A percentile compares a stretch with the other conserved stretches of the same genome.
Conservation (phyloP, 2,113 vertebrate genomes). For the Melanostigma gelatinosum region DNA sequence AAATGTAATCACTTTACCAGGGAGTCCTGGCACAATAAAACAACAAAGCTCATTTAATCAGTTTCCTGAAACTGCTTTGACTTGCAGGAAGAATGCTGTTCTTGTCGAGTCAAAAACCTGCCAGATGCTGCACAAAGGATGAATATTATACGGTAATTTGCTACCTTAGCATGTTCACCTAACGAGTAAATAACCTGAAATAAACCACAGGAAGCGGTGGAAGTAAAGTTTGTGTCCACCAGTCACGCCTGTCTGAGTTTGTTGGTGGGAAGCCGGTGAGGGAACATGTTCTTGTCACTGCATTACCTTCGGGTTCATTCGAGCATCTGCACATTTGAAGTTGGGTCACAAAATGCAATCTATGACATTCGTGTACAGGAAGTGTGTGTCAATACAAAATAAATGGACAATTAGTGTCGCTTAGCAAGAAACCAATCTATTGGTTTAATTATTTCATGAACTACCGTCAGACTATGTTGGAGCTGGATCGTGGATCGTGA, state of each 20-base stretch:
- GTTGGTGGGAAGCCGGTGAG: background rate
- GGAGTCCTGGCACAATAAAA: background rate
- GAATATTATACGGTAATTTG: background rate
- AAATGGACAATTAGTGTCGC: no score
- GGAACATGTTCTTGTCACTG: background rate
- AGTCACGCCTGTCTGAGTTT: background rate
- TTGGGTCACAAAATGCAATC: no score
- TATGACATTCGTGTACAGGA: no score
- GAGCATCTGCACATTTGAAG: constrained; percentile 1
- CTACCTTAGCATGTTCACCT: background rate
- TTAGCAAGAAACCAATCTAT: no score
- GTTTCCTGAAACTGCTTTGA: background rate
- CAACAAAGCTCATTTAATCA: background rate
- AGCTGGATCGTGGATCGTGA: background rate
- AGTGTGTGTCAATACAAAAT: no score
- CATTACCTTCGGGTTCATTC: background rate
- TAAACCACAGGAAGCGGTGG: background rate
- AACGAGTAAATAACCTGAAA: background rate
- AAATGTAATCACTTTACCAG: background rate
- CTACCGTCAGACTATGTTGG: no score
- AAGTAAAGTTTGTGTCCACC: background rate
- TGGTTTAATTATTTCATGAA: no score
- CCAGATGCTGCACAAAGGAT: background rate
- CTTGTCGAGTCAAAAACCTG: background rate
- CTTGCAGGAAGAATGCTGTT: background rate